Base-by-base conservation (phyloP, 2,888 invertebrate species). In the Elaeidobius kamerunicus region DNA sequence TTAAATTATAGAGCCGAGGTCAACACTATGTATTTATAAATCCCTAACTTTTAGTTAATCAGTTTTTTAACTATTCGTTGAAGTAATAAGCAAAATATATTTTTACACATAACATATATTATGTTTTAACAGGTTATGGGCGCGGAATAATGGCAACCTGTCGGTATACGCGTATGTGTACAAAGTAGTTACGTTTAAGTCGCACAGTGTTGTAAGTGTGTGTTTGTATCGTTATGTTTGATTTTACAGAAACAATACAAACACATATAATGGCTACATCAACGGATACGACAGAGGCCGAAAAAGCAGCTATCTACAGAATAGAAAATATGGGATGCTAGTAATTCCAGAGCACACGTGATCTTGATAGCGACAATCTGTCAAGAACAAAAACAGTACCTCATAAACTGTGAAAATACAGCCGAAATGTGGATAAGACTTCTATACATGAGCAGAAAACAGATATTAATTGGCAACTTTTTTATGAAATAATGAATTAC, bases 361-460 rank as follows among this genome's bases (percentile, higher is more conserved):
- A 34, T 52, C 15, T 34, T 52, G 3, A 7, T 52, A 7, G 7
- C 52, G 4, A 38, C 52, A 14, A 52, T 52, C 7, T n/a, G 9
- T 3, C 52, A 23, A 14, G 27, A 52, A 9, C 46, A 47, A 16
- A n/a, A 44, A 11, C 38, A 54, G 14, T 30, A 17, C 43, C 34
- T 54, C 27, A 20, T 52, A 27, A 52, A 55, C 19, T 65, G 64
- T 39, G 32, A 56, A 16, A 48, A 58, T 4, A 52, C 65, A 4
- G 46, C 60, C 6, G 58, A 61, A 12, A 67, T 67, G 65, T 68
- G 65, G 65, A 36, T 55, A 2, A 63, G 63, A 46, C 52, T 67
- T 44, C 43, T 4, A 55, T 66, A 1, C 68, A 60, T 43, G 65
- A 66, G 48, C 63, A 61, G 20, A 63, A 63, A 42, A 59, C 53